Conservation (phyloP, 92 coral and sea anemone genomes). For the Epizoanthus illoricatus region DNA sequence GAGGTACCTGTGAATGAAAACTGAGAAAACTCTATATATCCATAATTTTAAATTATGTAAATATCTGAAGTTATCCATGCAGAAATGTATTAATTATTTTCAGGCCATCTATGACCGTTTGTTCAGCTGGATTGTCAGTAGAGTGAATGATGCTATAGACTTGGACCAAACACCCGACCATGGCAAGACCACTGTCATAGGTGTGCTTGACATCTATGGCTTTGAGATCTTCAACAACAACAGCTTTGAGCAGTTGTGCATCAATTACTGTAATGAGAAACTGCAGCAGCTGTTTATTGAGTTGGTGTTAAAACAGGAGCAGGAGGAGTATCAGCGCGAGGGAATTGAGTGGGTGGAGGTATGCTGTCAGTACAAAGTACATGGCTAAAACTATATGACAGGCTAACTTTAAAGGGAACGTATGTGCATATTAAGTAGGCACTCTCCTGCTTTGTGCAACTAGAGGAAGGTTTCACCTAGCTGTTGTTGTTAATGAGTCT, state of each 20-base stretch:
- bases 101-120: constrained; percentile 97
- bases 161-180: constrained; percentile 77
- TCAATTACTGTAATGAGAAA: constrained; percentile 96
- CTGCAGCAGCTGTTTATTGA: constrained; percentile 97
- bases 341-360: constrained; percentile 99
- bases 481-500: too few species aligned
- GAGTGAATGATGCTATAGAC: constrained; percentile 85
- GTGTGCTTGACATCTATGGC: constrained; percentile 97
- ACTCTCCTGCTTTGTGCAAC: too few species aligned
- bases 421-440: too few species aligned
- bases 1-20: not conserved
- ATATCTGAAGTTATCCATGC: not conserved
- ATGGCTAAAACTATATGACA: too few species aligned
- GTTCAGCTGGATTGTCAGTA: constrained; percentile 91
- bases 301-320: constrained; percentile 90
- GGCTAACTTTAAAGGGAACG: too few species aligned
- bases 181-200: constrained; percentile 94
- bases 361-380: not conserved
- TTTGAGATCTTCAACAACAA: constrained; percentile 90
- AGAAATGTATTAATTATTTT: constrained; percentile 1
- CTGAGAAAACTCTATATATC: too few species aligned
- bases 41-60: too few species aligned
- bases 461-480: too few species aligned
- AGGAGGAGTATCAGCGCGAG: constrained; percentile 90
- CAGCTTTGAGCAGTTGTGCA: constrained; percentile 94